A percentile compares a stretch with the other conserved stretches of the same genome.
Evolutionary conservation across 2,888 invertebrate genomes (phyloP).

Genomic region (Andrena praecox): DNA sequence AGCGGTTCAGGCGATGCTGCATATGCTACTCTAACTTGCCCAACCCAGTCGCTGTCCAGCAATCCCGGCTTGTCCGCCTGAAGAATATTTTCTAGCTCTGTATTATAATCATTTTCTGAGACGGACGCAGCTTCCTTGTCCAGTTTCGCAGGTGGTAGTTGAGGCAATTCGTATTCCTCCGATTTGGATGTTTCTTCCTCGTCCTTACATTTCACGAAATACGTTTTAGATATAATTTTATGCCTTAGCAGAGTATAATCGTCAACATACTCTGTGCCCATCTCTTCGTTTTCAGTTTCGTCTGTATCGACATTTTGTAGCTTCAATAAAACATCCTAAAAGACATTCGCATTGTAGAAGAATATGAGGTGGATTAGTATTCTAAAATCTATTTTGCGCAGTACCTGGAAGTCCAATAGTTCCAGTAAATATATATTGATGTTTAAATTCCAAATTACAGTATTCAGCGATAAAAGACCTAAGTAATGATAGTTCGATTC

Average conservation of each 20-base stretch:
- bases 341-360: slow-evolving; percentile 9
- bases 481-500: slow-evolving; percentile 80
- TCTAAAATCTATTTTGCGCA: not conserved
- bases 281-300: slow-evolving; percentile 62
- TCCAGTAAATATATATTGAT: slow-evolving; percentile 75
- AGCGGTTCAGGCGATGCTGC: slow-evolving; percentile 73
- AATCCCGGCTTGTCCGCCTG: slow-evolving; percentile 76
- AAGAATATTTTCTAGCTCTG: slow-evolving; percentile 76
- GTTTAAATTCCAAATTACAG: slow-evolving; percentile 81
- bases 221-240: slow-evolving; percentile 76
- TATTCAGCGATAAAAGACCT: slow-evolving; percentile 77
- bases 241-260: slow-evolving; percentile 78
- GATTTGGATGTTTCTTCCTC: slow-evolving; percentile 58
- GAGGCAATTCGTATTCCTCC: slow-evolving; percentile 75
- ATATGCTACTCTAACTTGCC: slow-evolving; percentile 77
- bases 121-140: slow-evolving; percentile 13
- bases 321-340: slow-evolving; percentile 77
- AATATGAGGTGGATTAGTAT: not conserved
- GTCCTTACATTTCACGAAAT: slow-evolving; percentile 73
- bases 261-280: slow-evolving; percentile 72
- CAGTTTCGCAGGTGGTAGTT: slow-evolving; percentile 72
- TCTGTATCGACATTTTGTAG: slow-evolving; percentile 72
- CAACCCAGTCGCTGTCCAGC: slow-evolving; percentile 79
- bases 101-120: slow-evolving; percentile 54
- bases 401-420: slow-evolving; percentile 79